Percentiles rank a stretch among this genome's conserved stretches.
phyloP scores from a whole-genome alignment of 2,113 vertebrate species.

The Protomyctophum bolini region DNA sequence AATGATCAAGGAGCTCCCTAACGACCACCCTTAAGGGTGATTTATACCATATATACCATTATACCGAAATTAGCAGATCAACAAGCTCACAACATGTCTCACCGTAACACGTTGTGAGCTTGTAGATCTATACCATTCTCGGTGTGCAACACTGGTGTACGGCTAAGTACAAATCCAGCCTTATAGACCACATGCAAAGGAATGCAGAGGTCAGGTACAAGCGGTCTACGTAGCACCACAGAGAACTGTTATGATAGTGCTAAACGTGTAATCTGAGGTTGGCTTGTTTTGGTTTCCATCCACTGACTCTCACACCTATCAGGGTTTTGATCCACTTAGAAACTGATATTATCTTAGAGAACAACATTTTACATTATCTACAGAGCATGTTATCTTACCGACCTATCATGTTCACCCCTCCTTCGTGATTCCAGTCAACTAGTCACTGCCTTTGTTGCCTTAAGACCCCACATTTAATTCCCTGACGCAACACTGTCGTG shows the following conservation, averaged over 20 bases:
- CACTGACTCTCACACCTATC: neutral
- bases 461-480: neutral
- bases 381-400: no score
- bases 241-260: neutral
- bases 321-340: neutral
- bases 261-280: slow-evolving; percentile 21
- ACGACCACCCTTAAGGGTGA: neutral
- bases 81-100: no score
- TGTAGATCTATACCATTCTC: no score
- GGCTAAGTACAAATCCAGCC: no score
- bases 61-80: no score
- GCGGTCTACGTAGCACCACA: no score
- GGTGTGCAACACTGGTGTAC: no score
- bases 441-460: slow-evolving; percentile 22
- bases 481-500: neutral
- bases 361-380: no score
- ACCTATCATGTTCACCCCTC: slow-evolving; percentile 7
- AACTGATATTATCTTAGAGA: neutral
- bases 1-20: slow-evolving; percentile 37
- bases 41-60: no score
- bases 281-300: slow-evolving; percentile 24
- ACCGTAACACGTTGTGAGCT: no score
- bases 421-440: slow-evolving; percentile 23
- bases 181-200: slow-evolving; percentile 9
- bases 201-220: slow-evolving; percentile 43